Percentiles rank a stretch among this genome's conserved stretches.
Evolutionary conservation across 2,888 invertebrate genomes (phyloP).

Genomic region (Acrobasis suavella): DNA sequence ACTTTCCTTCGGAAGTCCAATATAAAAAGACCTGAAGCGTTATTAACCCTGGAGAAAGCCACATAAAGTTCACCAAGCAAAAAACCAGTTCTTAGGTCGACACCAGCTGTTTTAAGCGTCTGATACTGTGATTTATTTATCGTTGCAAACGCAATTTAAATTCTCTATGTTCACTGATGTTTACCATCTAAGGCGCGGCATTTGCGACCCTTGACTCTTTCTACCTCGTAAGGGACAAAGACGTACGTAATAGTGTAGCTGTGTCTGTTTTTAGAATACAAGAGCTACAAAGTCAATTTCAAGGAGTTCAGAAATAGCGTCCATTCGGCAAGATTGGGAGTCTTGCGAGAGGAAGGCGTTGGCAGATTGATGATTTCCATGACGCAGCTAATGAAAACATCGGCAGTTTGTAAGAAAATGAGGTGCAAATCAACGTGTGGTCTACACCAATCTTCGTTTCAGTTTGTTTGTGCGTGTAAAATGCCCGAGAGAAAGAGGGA

Average conservation of each 20-base stretch:
- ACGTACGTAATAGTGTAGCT: neutral
- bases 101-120: too few relatives aligned
- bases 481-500: too few relatives aligned
- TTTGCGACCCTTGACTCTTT: neutral
- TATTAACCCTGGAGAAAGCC: too few relatives aligned
- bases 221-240: neutral
- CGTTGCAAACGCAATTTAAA: too few relatives aligned
- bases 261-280: neutral
- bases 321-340: slow-evolving; percentile 3
- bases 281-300: neutral
- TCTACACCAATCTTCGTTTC: neutral
- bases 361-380: neutral
- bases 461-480: neutral
- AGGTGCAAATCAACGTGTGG: neutral
- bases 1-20: too few relatives aligned
- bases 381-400: slow-evolving; percentile 3
- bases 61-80: too few relatives aligned
- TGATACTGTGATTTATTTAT: too few relatives aligned
- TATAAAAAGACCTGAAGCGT: too few relatives aligned
- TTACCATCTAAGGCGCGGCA: too few relatives aligned
- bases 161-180: too few relatives aligned
- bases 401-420: neutral
- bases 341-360: neutral
- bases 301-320: neutral
- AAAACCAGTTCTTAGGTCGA: too few relatives aligned